Conservation (phyloP, 1,140 invertebrate genomes). For the Oedothorax gibbosus region DNA sequence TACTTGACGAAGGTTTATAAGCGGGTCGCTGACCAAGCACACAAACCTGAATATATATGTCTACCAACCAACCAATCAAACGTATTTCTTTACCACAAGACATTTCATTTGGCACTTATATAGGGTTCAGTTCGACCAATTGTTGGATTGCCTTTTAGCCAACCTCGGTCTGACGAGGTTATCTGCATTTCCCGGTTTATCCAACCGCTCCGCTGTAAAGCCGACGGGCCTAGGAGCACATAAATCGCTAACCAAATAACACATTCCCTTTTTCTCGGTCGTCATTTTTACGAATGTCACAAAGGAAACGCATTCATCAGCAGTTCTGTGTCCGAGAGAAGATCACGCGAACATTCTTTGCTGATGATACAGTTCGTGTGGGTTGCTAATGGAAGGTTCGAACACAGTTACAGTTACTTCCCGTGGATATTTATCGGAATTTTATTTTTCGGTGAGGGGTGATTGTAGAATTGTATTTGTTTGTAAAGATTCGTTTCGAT, state of each 20-base stretch:
- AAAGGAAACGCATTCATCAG: slow-evolving; percentile 39
- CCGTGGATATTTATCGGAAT: too few species aligned
- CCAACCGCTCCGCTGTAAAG: not conserved
- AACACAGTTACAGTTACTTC: not conserved
- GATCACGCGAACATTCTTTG: not conserved
- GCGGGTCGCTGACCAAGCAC: too few species aligned
- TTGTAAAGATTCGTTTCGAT: too few species aligned
- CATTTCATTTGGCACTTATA: too few species aligned
- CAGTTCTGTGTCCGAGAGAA: not conserved
- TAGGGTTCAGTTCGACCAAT: too few species aligned
- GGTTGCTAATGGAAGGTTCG: slow-evolving; percentile 15
- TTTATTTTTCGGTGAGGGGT: too few species aligned
- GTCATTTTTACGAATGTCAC: not conserved
- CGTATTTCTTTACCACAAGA: too few species aligned
- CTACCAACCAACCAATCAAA: too few species aligned
- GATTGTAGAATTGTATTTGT: too few species aligned
- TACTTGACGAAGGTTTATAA: too few species aligned
- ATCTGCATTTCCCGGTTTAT: slow-evolving; percentile 12
- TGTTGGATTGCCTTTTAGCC: not conserved
- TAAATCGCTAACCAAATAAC: slow-evolving; percentile 29
- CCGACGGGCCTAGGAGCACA: not conserved
- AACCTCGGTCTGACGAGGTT: not conserved
- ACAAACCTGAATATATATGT: too few species aligned
- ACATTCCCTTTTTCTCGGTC: not conserved
- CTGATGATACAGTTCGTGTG: slow-evolving; percentile 39